These are phyloP conservation scores for Pangasius sanitwongsei DNA, from an alignment of 2,797 vertebrate genomes.

Conservation along the genomic window DNA sequence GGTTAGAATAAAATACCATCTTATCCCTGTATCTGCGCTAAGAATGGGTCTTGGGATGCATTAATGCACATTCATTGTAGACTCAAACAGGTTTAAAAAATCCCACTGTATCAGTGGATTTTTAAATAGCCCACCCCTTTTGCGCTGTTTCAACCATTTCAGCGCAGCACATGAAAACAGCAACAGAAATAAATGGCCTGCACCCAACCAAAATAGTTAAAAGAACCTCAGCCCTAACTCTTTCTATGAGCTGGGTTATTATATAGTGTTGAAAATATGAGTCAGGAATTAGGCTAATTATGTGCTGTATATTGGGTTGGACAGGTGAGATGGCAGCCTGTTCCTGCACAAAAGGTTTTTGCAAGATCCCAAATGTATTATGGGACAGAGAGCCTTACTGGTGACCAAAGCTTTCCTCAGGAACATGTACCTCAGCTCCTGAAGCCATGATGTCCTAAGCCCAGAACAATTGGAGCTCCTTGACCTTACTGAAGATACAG, in stretches of 20 bases:
- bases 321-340: neutral
- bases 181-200: neutral
- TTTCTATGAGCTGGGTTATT: neutral
- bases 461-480: slow-evolving; percentile 50
- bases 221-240: neutral
- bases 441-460: slow-evolving; percentile 52
- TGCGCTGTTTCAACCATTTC: neutral
- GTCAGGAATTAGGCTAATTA: neutral
- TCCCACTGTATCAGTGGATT: neutral
- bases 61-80: neutral
- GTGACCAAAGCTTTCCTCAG: slow-evolving; percentile 52
- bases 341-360: neutral
- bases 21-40: neutral
- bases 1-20: neutral
- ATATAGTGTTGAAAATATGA: neutral
- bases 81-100: neutral
- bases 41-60: neutral
- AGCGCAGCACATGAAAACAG: neutral
- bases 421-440: slow-evolving; percentile 59
- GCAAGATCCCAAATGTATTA: neutral
- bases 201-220: neutral
- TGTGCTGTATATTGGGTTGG: neutral
- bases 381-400: neutral
- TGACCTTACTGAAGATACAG: slow-evolving; percentile 39
- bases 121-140: neutral